Conservation (phyloP, 92 coral and sea anemone species). For the Micromussa lordhowensis region DNA sequence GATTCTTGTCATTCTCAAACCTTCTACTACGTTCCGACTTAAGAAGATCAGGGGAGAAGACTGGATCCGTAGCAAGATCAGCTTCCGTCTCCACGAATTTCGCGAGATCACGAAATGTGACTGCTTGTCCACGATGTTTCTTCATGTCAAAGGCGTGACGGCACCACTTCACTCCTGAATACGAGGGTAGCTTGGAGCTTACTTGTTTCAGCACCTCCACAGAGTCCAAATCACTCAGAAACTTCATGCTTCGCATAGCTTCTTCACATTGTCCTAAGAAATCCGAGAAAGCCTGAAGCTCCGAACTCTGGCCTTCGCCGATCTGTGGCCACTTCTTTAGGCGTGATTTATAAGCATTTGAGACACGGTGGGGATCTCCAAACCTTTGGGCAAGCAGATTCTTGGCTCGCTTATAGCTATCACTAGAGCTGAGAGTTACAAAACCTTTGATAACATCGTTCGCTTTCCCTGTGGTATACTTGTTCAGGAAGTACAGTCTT, state of each 20-base stretch:
- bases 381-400: slow-evolving; percentile 27
- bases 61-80: slow-evolving; percentile 54
- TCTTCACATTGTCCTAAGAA: slow-evolving; percentile 40
- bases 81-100: slow-evolving; percentile 52
- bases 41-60: slow-evolving; percentile 52
- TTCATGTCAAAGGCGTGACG: slow-evolving; percentile 23
- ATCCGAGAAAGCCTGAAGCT: slow-evolving; percentile 3
- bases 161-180: slow-evolving; percentile 59
- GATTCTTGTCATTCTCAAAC: neutral
- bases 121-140: slow-evolving; percentile 5
- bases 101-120: slow-evolving; percentile 21
- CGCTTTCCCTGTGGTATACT: slow-evolving; percentile 23
- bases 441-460: slow-evolving; percentile 36
- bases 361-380: slow-evolving; percentile 29
- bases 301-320: no score
- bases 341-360: no score
- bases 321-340: no score
- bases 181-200: slow-evolving; percentile 56
- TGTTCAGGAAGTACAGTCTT: no score
- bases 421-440: slow-evolving; percentile 22
- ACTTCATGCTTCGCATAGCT: slow-evolving; percentile 39
- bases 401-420: slow-evolving; percentile 37
- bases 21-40: slow-evolving; percentile 23
- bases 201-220: slow-evolving; percentile 36
- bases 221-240: slow-evolving; percentile 52